These are phyloP conservation scores for Phaenicophaeus curvirostris DNA, from an alignment of 2,797 vertebrate genomes.

Conservation along the genomic window DNA sequence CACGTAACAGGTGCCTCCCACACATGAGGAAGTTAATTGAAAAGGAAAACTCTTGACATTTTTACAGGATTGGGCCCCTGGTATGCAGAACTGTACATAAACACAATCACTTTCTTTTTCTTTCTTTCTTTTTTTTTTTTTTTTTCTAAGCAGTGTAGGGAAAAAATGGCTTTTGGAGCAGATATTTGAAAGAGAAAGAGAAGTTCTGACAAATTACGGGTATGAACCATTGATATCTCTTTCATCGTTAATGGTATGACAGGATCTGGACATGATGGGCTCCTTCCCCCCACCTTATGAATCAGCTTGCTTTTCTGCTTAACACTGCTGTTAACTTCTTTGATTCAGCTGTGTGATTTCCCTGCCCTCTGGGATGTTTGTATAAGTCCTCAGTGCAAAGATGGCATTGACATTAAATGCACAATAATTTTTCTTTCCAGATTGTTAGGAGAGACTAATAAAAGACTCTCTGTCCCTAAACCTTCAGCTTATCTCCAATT, in stretches of 20 bases:
- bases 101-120: fast-evolving
- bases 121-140: neutral
- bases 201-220: neutral
- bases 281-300: neutral
- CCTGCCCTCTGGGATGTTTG: neutral
- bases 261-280: neutral
- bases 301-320: conserved; percentile 1
- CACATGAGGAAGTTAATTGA: neutral
- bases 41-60: neutral
- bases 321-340: neutral
- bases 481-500: neutral
- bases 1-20: conserved; percentile 28
- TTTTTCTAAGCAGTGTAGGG: neutral
- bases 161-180: neutral
- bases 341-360: neutral
- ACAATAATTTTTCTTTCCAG: neutral
- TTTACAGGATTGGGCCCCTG: neutral
- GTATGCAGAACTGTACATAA: neutral
- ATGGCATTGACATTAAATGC: neutral
- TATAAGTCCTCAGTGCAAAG: neutral
- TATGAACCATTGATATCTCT: neutral
- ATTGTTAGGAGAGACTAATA: neutral
- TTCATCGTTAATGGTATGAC: neutral
- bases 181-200: neutral
- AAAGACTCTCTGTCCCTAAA: neutral